These are phyloP conservation scores for Myotis daubentonii DNA, from an alignment of 2,797 vertebrate genomes.

Conservation along the genomic window DNA sequence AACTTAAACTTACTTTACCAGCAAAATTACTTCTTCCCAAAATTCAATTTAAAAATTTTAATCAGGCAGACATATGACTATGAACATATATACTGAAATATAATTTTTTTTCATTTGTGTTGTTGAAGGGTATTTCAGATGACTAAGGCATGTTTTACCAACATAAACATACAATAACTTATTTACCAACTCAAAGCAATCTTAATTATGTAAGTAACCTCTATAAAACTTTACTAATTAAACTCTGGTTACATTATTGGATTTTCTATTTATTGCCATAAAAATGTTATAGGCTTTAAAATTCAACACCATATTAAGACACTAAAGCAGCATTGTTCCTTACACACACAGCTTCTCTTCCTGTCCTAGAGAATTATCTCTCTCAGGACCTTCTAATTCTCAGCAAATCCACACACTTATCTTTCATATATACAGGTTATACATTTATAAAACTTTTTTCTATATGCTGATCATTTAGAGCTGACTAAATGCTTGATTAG, in stretches of 20 bases:
- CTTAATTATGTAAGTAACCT: not conserved
- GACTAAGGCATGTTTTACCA: not conserved
- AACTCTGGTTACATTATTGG: not conserved
- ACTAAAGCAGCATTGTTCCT: not conserved
- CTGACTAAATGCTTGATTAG: not conserved
- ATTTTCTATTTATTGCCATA: not conserved
- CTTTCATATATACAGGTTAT: not conserved
- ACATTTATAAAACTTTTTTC: not conserved
- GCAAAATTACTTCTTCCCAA: not conserved
- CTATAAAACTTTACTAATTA: constrained; percentile 11
- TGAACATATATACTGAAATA: not conserved
- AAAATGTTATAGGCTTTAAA: not conserved
- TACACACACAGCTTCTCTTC: not conserved
- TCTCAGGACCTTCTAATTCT: not conserved
- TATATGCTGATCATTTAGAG: not conserved
- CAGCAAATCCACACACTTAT: not conserved
- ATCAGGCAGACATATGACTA: not conserved
- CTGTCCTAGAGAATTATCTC: not conserved
- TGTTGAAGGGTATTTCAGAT: not conserved
- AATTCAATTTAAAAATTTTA: not conserved
- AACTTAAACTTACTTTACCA: not conserved
- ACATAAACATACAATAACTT: not conserved
- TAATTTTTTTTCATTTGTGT: not conserved
- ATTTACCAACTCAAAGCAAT: not conserved
- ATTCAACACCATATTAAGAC: not conserved